Percentiles rank a stretch among this genome's conserved stretches.
phyloP scores from a whole-genome alignment of 2,113 vertebrate genomes.

The Mesoclemmys tuberculata region DNA sequence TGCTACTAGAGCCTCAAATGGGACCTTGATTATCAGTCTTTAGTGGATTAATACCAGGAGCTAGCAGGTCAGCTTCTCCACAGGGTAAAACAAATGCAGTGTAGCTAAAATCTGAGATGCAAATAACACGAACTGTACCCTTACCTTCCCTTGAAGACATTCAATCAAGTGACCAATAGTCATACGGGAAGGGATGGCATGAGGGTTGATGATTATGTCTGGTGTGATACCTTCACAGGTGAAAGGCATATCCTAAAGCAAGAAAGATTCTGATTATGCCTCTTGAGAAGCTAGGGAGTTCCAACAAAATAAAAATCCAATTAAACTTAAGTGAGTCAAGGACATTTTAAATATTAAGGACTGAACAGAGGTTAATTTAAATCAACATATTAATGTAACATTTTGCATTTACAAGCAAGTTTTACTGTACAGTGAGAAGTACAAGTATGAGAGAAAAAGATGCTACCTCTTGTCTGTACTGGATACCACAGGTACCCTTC shows the following conservation, averaged over 20 bases:
- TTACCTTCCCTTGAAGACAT: constrained; percentile 99
- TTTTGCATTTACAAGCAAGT: constrained; percentile 5
- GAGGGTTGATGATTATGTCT: constrained; percentile 99
- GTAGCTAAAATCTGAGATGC: background rate
- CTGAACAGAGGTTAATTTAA: accelerated
- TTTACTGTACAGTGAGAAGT: background rate
- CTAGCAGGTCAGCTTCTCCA: background rate
- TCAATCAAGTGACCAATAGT: constrained; percentile 99
- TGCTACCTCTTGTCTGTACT: constrained; percentile 96
- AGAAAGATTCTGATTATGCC: background rate
- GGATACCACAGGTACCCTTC: constrained; percentile 98
- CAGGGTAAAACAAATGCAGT: background rate
- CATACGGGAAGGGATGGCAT: constrained; percentile 98
- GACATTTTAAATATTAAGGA: background rate
- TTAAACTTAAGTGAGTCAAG: background rate
- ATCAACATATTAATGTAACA: background rate
- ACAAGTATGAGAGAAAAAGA: background rate
- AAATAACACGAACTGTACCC: background rate
- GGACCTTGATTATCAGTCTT: background rate
- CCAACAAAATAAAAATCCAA: background rate
- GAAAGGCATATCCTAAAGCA: constrained; percentile 95
- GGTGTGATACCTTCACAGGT: constrained; percentile 98
- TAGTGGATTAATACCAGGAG: background rate
- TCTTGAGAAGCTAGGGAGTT: background rate
- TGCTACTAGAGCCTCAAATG: background rate